A percentile compares a stretch with the other conserved stretches of the same genome.
Conservation (phyloP, 1,140 invertebrate species). For the Hesperophylax magnus region DNA sequence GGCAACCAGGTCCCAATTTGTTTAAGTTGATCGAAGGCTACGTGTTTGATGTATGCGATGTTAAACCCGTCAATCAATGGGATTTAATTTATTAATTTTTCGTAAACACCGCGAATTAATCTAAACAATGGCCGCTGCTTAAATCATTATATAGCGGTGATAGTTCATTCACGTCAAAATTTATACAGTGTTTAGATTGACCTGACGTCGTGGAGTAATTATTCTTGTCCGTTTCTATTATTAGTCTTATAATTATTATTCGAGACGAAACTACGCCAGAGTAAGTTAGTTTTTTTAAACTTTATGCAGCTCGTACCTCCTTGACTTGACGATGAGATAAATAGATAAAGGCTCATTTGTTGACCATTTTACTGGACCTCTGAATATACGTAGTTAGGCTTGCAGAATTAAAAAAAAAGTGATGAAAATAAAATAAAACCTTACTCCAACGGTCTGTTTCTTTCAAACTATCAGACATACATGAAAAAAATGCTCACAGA, state of each 20-base stretch:
- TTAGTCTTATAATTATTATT: no score
- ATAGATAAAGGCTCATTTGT: no score
- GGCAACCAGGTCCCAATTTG: constrained; percentile 1
- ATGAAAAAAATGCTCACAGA: not conserved
- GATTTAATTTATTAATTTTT: not conserved
- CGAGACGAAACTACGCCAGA: no score
- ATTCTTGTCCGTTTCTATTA: no score
- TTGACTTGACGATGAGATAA: no score
- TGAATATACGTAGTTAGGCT: not conserved
- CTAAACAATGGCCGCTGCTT: constrained; percentile 1
- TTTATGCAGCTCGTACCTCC: no score
- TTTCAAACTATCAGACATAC: constrained; percentile 10
- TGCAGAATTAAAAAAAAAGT: not conserved
- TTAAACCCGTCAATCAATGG: not conserved
- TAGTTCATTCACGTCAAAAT: not conserved
- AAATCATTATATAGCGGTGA: not conserved
- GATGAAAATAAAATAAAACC: not conserved
- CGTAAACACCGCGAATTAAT: not conserved
- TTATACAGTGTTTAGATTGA: no score
- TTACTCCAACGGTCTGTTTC: constrained; percentile 1
- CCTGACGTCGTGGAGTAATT: no score
- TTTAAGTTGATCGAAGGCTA: not conserved
- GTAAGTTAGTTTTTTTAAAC: no score
- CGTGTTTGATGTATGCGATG: not conserved
- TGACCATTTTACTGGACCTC: no score